A percentile compares a stretch with the other conserved stretches of the same genome.
phyloP scores from a whole-genome alignment of 2,113 vertebrate species.

The Aldabrachelys gigantea region DNA sequence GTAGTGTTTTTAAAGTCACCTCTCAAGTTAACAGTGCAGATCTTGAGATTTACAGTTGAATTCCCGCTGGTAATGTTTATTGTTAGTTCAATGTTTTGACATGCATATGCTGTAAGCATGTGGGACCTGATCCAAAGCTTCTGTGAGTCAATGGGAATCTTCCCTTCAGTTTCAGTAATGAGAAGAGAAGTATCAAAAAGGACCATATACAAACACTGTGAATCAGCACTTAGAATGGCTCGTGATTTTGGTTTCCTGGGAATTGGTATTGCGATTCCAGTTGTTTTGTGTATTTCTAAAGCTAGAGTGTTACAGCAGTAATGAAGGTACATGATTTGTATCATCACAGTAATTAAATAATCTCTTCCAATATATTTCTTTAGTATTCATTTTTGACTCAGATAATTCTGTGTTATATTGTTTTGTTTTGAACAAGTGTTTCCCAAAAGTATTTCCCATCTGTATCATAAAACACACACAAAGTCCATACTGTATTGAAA shows the following conservation, averaged over 20 bases:
- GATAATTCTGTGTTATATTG: slow-evolving; percentile 45
- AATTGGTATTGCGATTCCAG: background rate
- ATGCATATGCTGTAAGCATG: background rate
- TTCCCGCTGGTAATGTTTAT: background rate
- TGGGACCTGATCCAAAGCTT: background rate
- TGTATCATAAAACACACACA: slow-evolving; percentile 21
- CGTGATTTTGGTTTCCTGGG: background rate
- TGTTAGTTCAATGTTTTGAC: background rate
- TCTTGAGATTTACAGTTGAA: background rate
- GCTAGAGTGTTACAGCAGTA: slow-evolving; percentile 24
- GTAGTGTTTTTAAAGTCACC: accelerated
- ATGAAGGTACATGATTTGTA: slow-evolving; percentile 27
- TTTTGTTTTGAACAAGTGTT: slow-evolving; percentile 80
- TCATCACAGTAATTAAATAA: background rate
- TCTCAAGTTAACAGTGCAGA: background rate
- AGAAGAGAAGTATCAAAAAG: background rate
- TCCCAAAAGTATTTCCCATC: slow-evolving; percentile 78
- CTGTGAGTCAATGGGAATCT: background rate
- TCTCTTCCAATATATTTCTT: slow-evolving; percentile 56
- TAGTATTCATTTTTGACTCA: slow-evolving; percentile 61
- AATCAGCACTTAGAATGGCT: background rate
- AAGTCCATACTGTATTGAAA: slow-evolving; percentile 40
- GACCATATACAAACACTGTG: background rate
- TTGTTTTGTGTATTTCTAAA: background rate
- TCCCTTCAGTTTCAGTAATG: background rate